Conservation (phyloP, 2,888 invertebrate genomes). For the Macrophya alboannulata region DNA sequence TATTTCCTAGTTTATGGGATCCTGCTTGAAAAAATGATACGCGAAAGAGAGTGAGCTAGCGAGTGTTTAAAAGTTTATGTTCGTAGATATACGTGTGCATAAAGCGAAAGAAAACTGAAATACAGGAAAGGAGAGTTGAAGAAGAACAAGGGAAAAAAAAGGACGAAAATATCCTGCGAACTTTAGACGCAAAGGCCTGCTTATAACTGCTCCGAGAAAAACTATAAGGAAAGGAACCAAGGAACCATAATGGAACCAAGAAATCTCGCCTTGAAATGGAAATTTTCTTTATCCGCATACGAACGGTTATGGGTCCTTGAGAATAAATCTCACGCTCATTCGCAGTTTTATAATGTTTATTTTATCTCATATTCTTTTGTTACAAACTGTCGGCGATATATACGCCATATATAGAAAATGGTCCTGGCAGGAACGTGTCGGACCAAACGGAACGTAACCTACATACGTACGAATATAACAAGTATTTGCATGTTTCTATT, state of each 20-base stretch:
- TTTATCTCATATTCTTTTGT: constrained; percentile 40
- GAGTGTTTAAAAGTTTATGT: constrained; percentile 23
- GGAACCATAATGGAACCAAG: constrained; percentile 11
- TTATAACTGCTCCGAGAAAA: constrained; percentile 11
- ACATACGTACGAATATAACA: not conserved
- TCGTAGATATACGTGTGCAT: too few species aligned
- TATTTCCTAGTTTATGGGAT: not conserved
- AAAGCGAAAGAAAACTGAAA: not conserved
- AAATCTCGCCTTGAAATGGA: constrained; percentile 40
- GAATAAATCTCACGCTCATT: constrained; percentile 46
- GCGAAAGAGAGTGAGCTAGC: not conserved
- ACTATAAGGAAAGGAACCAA: not conserved
- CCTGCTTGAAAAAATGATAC: not conserved
- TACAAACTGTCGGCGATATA: not conserved
- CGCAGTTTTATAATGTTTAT: constrained; percentile 51
- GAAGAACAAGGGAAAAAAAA: not conserved
- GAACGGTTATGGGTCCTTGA: constrained; percentile 37
- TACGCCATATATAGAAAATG: not conserved
- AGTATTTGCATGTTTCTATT: constrained; percentile 33
- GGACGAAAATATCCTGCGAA: constrained; percentile 20
- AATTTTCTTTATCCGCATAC: constrained; percentile 23
- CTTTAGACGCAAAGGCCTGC: constrained; percentile 17
- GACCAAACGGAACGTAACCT: not conserved
- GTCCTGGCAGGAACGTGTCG: not conserved
- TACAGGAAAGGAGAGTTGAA: not conserved